Evolutionary conservation across 2,797 vertebrate genomes (phyloP).

Genomic region (Antennarius maculatus): DNA sequence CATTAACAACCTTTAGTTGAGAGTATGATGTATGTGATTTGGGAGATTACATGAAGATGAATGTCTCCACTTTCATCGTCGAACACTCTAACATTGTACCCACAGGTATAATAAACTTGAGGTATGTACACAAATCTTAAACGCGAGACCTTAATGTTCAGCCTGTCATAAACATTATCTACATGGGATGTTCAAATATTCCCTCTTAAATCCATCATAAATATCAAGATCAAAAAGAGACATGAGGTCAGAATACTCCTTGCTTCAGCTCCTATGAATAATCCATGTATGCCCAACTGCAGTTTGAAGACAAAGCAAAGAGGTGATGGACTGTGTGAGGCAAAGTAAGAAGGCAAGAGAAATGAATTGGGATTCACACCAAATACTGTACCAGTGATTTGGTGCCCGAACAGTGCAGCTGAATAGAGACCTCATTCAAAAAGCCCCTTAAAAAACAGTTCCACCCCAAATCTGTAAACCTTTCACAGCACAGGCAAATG

Average conservation of each 20-base stretch:
- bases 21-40: slow-evolving; percentile 23
- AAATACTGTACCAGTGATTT: slow-evolving; percentile 34
- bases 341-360: slow-evolving; percentile 14
- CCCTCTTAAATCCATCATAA: slow-evolving; percentile 33
- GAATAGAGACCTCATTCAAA: slow-evolving; percentile 55
- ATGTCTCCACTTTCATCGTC: slow-evolving; percentile 16
- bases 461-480: too few species aligned
- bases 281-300: slow-evolving; percentile 43
- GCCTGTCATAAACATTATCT: slow-evolving; percentile 35
- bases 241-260: slow-evolving; percentile 56
- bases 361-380: slow-evolving; percentile 20
- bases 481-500: too few species aligned
- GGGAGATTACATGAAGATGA: slow-evolving; percentile 19
- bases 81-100: slow-evolving; percentile 9
- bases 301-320: slow-evolving; percentile 49
- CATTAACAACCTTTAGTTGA: neutral
- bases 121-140: slow-evolving; percentile 18
- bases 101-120: neutral
- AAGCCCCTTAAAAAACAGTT: slow-evolving; percentile 2
- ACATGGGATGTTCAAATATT: slow-evolving; percentile 31
- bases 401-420: slow-evolving; percentile 43
- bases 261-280: slow-evolving; percentile 44
- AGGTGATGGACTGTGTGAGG: slow-evolving; percentile 34
- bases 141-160: slow-evolving; percentile 20
- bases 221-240: slow-evolving; percentile 54